phyloP scores from a whole-genome alignment of 1,140 invertebrate species.

The Zaprionus camerounensis region DNA sequence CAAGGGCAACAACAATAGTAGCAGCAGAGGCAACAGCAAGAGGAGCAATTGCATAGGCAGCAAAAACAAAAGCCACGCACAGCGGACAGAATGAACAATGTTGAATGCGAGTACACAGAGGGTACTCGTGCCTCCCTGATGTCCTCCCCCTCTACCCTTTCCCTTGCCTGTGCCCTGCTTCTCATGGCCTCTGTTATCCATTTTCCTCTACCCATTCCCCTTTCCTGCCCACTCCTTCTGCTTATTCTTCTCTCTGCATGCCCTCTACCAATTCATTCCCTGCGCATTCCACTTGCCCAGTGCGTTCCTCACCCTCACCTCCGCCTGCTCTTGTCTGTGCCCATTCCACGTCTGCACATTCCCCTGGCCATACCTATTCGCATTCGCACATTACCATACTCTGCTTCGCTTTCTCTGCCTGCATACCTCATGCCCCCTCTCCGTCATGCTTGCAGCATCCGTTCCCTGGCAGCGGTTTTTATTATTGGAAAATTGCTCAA shows the following conservation, averaged over 20 bases:
- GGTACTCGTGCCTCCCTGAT: not conserved
- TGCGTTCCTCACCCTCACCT: not conserved
- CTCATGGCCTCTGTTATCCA: not conserved
- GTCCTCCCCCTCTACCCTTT: too few species aligned
- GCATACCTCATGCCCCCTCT: too few species aligned
- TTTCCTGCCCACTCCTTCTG: not conserved
- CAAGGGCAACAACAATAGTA: not conserved
- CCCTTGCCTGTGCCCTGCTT: not conserved
- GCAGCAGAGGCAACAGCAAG: not conserved
- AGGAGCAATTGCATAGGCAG: slow-evolving; percentile 20
- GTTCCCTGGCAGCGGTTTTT: slow-evolving; percentile 36
- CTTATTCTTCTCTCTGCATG: not conserved
- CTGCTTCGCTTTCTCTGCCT: not conserved
- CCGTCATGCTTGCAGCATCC: slow-evolving; percentile 2
- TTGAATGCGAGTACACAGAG: slow-evolving; percentile 25
- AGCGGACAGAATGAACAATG: slow-evolving; percentile 31
- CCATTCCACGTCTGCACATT: not conserved
- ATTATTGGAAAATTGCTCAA: slow-evolving; percentile 45
- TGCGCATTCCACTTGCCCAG: not conserved
- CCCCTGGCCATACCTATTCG: slow-evolving; percentile 7
- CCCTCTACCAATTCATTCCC: not conserved
- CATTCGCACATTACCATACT: slow-evolving; percentile 23
- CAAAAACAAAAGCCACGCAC: slow-evolving; percentile 39
- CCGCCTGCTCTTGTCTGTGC: not conserved
- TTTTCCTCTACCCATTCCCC: not conserved